Base-by-base conservation (phyloP, 2,888 invertebrate genomes). In the Agrotis puta region DNA sequence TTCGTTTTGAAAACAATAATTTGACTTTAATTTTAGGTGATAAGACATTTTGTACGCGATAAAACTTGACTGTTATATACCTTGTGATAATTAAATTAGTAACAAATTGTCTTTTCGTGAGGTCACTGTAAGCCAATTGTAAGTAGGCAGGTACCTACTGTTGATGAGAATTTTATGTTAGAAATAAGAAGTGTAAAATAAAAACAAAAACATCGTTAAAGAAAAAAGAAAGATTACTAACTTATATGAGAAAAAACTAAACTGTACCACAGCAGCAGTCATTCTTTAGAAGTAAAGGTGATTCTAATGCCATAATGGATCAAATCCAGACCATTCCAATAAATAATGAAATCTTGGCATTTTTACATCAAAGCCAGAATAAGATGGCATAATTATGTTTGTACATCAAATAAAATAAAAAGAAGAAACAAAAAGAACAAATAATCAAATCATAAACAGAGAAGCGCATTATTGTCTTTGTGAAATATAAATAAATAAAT, bases 371-470 rank as follows among this genome's bases (percentile, higher is more conserved):
- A n/a, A n/a, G n/a, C n/a, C n/a, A n/a, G n/a, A n/a, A n/a, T n/a
- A n/a, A n/a, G n/a, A n/a, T n/a, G n/a, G n/a, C n/a, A n/a, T n/a
- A n/a, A n/a, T n/a, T n/a, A n/a, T n/a, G n/a, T n/a, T n/a, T n/a
- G n/a, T n/a, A n/a, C n/a, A n/a, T 22, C 13, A 9, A 62, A 22
- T 61, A 4, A 63, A 39, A 68, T 13, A 69, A 59, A 48, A 24
- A 69, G 54, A 27, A 18, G 48, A 58, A n/a, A n/a, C n/a, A n/a
- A n/a, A n/a, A n/a, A n/a, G n/a, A n/a, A n/a, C n/a, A n/a, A n/a
- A n/a, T n/a, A n/a, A n/a, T n/a, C n/a, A n/a, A n/a, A 45, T 45
- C 9, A 53, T n/a, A 59, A 63, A 9, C 43, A 9, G 33, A 47
- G 7, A 1, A 50, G 2, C 11, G 13, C 14, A 48, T 54, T 45